Conservation (phyloP, 35 echinoderm and acorn worm genomes). For the Apostichopus californicus region DNA sequence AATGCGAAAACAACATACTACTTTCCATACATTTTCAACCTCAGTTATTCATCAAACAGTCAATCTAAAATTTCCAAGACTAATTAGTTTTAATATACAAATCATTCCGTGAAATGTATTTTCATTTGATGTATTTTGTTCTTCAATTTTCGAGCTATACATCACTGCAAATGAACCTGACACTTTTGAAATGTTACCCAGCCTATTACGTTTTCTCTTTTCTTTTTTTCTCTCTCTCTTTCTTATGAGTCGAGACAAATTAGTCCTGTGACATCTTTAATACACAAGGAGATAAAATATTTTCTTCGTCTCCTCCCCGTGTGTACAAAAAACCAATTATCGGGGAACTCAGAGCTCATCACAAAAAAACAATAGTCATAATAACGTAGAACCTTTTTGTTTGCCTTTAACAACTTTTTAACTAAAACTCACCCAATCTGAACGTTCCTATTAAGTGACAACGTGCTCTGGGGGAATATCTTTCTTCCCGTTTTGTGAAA, state of each 20-base stretch:
- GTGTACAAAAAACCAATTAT: constrained; percentile 46
- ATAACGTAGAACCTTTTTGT: neutral
- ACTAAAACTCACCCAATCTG: constrained; percentile 34
- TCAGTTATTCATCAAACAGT: constrained; percentile 13
- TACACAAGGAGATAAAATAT: constrained; percentile 41
- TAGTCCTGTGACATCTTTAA: constrained; percentile 45
- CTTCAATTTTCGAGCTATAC: neutral
- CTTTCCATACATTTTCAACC: too few species aligned
- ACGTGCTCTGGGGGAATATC: constrained; percentile 40
- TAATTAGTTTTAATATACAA: neutral
- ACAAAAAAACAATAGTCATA: neutral
- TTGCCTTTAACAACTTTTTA: constrained; percentile 34
- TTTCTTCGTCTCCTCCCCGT: neutral
- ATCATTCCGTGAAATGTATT: neutral
- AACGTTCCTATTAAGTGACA: constrained; percentile 39
- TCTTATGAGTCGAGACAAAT: constrained; percentile 4
- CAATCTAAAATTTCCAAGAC: constrained; percentile 20
- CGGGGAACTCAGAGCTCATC: neutral
- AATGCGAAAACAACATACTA: neutral
- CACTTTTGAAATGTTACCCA: neutral
- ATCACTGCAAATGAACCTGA: neutral
- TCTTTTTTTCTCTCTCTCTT: too few species aligned
- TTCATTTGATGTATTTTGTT: constrained; percentile 9
- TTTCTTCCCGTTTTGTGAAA: constrained; percentile 44
- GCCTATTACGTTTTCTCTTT: neutral